Percentiles rank a stretch among this genome's conserved stretches.
Evolutionary conservation across 2,888 invertebrate species (phyloP).

Genomic region (Apotomis capreana): DNA sequence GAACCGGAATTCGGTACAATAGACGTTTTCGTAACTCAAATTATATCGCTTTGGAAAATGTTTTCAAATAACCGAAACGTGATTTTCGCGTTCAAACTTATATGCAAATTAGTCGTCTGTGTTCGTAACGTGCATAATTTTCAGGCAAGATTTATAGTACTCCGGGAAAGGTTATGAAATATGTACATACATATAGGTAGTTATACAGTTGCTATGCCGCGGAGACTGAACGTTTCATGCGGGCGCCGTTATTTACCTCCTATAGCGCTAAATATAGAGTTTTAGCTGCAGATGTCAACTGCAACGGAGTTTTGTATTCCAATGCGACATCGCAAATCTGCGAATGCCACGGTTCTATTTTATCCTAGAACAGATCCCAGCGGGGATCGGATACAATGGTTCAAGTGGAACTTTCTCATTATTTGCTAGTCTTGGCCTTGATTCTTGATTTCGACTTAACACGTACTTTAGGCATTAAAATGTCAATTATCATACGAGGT

Average conservation of each 20-base stretch:
- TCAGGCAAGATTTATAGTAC: slow-evolving; percentile 18
- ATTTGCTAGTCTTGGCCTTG: slow-evolving; percentile 13
- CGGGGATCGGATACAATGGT: background rate
- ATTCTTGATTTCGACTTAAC: slow-evolving; percentile 3
- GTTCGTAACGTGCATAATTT: slow-evolving; percentile 29
- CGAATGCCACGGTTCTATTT: slow-evolving; percentile 4
- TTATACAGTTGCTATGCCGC: slow-evolving; percentile 16
- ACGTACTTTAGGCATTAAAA: slow-evolving; percentile 5
- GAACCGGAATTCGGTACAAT: slow-evolving; percentile 62
- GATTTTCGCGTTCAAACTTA: slow-evolving; percentile 49
- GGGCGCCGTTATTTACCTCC: slow-evolving; percentile 13
- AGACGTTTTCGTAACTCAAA: slow-evolving; percentile 66
- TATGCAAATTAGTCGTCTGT: slow-evolving; percentile 37
- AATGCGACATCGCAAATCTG: slow-evolving; percentile 8
- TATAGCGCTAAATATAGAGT: slow-evolving; percentile 19
- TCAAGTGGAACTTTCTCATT: slow-evolving; percentile 12
- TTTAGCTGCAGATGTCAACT: slow-evolving; percentile 8
- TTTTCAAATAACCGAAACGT: slow-evolving; percentile 55
- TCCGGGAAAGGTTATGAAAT: slow-evolving; percentile 2
- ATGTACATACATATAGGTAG: background rate
- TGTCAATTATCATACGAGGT: slow-evolving; percentile 2
- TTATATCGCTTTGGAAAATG: slow-evolving; percentile 68
- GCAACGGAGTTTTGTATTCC: slow-evolving; percentile 7
- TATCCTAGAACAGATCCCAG: slow-evolving; percentile 3
- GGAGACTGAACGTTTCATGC: background rate